phyloP scores from a whole-genome alignment of 2,888 invertebrate genomes.

The Agriopis marginaria region DNA sequence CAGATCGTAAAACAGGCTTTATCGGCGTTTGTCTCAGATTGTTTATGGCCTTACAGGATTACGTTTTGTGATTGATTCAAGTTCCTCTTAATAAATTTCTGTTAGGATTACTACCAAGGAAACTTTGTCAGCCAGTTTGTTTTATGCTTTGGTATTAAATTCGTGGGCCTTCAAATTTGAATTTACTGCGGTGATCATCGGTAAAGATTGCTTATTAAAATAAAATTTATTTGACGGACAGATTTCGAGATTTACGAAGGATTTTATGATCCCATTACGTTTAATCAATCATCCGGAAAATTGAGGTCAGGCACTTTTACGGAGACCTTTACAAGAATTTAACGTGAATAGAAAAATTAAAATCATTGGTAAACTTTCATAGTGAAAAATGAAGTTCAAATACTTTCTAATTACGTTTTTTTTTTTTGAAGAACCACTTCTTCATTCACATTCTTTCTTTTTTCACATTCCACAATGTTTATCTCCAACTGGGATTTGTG shows the following conservation, averaged over 20 bases:
- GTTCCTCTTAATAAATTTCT: slow-evolving; percentile 74
- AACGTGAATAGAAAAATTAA: slow-evolving; percentile 6
- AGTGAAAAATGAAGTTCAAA: too few species aligned
- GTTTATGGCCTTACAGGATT: slow-evolving; percentile 80
- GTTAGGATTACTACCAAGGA: slow-evolving; percentile 59
- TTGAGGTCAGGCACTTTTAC: slow-evolving; percentile 44
- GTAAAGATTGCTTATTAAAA: slow-evolving; percentile 67
- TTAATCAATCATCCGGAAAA: slow-evolving; percentile 40
- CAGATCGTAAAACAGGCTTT: slow-evolving; percentile 79
- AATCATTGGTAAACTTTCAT: not conserved
- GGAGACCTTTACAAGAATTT: slow-evolving; percentile 15
- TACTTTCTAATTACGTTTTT: too few species aligned
- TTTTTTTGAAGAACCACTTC: too few species aligned
- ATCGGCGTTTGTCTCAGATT: slow-evolving; percentile 75
- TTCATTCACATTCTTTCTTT: too few species aligned
- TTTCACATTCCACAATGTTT: too few species aligned
- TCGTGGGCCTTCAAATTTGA: slow-evolving; percentile 54
- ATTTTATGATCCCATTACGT: slow-evolving; percentile 50
- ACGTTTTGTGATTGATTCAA: slow-evolving; percentile 81
- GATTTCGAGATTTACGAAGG: slow-evolving; percentile 54
- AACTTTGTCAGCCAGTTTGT: slow-evolving; percentile 69
- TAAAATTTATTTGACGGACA: slow-evolving; percentile 61
- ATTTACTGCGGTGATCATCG: slow-evolving; percentile 64
- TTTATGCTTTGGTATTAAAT: slow-evolving; percentile 70
- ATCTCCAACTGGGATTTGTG: too few species aligned